These are phyloP conservation scores for Crocuta crocuta DNA, from an alignment of 2,113 vertebrate species.

Conservation along the genomic window DNA sequence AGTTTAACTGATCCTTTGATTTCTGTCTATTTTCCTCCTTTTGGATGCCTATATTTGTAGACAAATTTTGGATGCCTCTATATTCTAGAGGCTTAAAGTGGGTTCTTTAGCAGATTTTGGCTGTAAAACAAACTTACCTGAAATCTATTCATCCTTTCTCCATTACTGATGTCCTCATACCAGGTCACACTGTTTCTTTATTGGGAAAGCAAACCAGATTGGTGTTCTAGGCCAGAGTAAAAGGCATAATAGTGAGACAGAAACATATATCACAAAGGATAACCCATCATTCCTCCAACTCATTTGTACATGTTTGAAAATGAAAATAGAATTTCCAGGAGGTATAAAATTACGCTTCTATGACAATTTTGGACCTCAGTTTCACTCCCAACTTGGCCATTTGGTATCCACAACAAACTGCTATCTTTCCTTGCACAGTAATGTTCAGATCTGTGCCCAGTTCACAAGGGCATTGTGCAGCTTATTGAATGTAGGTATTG, in stretches of 20 bases:
- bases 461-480: constrained; percentile 19
- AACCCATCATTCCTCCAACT: not conserved
- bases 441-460: constrained; percentile 27
- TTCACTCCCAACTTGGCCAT: constrained; percentile 47
- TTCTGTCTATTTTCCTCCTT: not conserved
- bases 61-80: not conserved
- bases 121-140: not conserved
- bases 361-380: not conserved
- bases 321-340: constrained; percentile 26
- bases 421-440: constrained; percentile 24
- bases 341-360: constrained; percentile 6
- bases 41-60: not conserved
- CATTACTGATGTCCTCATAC: not conserved
- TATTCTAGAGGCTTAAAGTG: not conserved
- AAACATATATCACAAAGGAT: not conserved
- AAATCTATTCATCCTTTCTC: not conserved
- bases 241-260: not conserved
- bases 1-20: not conserved
- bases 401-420: constrained; percentile 53
- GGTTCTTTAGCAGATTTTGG: not conserved
- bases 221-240: not conserved
- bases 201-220: not conserved
- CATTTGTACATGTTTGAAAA: constrained; percentile 13
- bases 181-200: not conserved
- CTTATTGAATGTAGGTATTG: constrained; percentile 70